Evolutionary conservation across 2,888 invertebrate genomes (phyloP).

Genomic region (Nowickia ferox): DNA sequence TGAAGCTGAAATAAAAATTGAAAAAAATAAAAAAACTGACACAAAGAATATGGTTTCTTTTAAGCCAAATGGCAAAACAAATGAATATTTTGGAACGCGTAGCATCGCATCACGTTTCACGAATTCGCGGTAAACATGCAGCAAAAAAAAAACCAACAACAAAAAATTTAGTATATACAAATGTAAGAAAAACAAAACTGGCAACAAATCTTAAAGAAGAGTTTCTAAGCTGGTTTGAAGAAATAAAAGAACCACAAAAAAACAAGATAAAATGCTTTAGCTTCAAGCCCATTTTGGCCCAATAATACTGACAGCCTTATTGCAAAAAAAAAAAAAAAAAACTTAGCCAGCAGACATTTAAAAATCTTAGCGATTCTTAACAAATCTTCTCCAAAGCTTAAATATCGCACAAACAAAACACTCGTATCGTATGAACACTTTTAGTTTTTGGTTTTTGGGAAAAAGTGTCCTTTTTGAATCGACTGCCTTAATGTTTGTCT

Average conservation of each 20-base stretch:
- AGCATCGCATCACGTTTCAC: constrained; percentile 72
- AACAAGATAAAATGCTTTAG: constrained; percentile 12
- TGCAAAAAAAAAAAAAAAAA: not conserved
- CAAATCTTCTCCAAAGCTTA: constrained; percentile 48
- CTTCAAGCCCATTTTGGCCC: constrained; percentile 59
- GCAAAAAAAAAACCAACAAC: constrained; percentile 28
- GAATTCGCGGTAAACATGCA: constrained; percentile 71
- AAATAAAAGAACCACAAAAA: constrained; percentile 17
- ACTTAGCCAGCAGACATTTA: constrained; percentile 43
- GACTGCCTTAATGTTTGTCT: constrained; percentile 4
- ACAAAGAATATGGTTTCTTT: constrained; percentile 45
- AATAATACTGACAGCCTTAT: constrained; percentile 49
- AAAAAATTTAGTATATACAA: not conserved
- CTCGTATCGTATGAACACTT: constrained; percentile 62
- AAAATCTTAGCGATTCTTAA: constrained; percentile 49
- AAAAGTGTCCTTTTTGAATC: constrained; percentile 64
- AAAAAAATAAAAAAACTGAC: constrained; percentile 16
- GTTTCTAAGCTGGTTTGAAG: constrained; percentile 55
- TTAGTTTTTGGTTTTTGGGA: constrained; percentile 51
- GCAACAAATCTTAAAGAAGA: constrained; percentile 63
- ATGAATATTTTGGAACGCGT: constrained; percentile 68
- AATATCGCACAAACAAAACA: constrained; percentile 11
- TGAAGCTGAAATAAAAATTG: constrained; percentile 6
- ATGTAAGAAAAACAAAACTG: constrained; percentile 41
- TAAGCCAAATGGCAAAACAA: constrained; percentile 62